Evolutionary conservation across 2,888 invertebrate species (phyloP).

Genomic region (Melolontha melolontha): DNA sequence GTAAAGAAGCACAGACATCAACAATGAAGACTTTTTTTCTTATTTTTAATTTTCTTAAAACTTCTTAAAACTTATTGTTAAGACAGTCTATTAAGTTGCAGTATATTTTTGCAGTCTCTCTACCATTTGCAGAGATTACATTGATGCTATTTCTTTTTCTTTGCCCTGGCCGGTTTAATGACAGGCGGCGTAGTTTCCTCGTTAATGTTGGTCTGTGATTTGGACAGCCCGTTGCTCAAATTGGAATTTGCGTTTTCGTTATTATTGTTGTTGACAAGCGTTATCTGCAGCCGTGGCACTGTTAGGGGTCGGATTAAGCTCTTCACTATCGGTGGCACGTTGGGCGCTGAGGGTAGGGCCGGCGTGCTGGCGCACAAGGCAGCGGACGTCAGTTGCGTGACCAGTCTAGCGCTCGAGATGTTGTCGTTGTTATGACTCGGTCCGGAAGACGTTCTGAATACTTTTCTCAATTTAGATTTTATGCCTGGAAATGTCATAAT

Average conservation of each 20-base stretch:
- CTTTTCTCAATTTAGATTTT: constrained; percentile 69
- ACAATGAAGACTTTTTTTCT: constrained; percentile 24
- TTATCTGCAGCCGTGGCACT: constrained; percentile 69
- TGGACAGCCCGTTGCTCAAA: constrained; percentile 47
- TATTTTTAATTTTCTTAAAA: constrained; percentile 1
- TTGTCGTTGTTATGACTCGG: constrained; percentile 60
- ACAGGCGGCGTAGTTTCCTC: constrained; percentile 56
- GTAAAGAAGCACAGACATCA: constrained; percentile 29
- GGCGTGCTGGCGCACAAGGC: constrained; percentile 73
- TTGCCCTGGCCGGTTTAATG: constrained; percentile 63
- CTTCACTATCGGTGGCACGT: constrained; percentile 69
- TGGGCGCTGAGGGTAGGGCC: constrained; percentile 69
- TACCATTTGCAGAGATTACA: constrained; percentile 56
- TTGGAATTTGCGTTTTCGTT: constrained; percentile 51
- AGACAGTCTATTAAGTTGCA: constrained; percentile 40
- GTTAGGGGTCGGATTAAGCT: constrained; percentile 70
- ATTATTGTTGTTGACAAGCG: constrained; percentile 61
- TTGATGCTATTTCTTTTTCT: constrained; percentile 66
- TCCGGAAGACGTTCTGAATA: constrained; percentile 70
- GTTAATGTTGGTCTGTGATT: constrained; percentile 45
- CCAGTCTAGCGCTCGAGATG: constrained; percentile 66
- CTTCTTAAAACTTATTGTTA: constrained; percentile 36
- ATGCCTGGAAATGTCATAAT: constrained; percentile 62
- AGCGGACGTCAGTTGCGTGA: constrained; percentile 71
- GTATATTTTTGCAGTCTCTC: constrained; percentile 30